Base-by-base conservation (phyloP, 2,888 invertebrate genomes). In the Allacma fusca region DNA sequence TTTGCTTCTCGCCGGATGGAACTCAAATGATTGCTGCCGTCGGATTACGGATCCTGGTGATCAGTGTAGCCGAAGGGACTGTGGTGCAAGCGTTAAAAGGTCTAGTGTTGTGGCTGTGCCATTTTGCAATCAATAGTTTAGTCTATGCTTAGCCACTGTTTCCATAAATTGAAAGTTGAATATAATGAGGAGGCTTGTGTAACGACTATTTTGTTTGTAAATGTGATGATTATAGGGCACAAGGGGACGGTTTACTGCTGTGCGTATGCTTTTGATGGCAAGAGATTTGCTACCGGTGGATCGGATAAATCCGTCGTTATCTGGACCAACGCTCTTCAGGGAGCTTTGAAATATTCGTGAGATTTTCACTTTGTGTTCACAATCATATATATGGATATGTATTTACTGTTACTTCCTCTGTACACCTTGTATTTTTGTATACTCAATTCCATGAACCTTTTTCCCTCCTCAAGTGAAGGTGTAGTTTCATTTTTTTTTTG, bases 271-370 rank as follows among this genome's bases (percentile, higher is more conserved):
- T 91, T 90, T 85, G 97, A 98, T 90, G 98, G 98, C 0, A 95
- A 96, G 86, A 91, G 95, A 85, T 98, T 98, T 90, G 98, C 98
- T 0, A 97, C 96, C 40, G 98, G 98, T 0, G 94, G 97, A 85
- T 94, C 96, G 1, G 99, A 99, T 86, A 98, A 97, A 88, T 93
- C 94, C 86, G 98, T 99, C 68, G 98, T 99, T 81, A 94, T 99
- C 83, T 99, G 98, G 98, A 96, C 95, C 0, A 93, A 93, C 43
- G 96, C 96, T 88, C 90, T 98, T 85, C 97, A 98, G 88, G 98
- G 97, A 26, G 91, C 97, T 81, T 88, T 98, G 1, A 98, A 98
- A 89, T 99, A 97, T 88, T 93, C 94, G 95, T 96, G 89, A 90
- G 92, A 88, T 79, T 65, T 75, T 64, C n/a, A 62, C n/a, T 2